Evolutionary conservation across 2,888 invertebrate genomes (phyloP), one percentile per base, ranked within the genome.

Genomic region (Clistopyga incitator): DNA sequence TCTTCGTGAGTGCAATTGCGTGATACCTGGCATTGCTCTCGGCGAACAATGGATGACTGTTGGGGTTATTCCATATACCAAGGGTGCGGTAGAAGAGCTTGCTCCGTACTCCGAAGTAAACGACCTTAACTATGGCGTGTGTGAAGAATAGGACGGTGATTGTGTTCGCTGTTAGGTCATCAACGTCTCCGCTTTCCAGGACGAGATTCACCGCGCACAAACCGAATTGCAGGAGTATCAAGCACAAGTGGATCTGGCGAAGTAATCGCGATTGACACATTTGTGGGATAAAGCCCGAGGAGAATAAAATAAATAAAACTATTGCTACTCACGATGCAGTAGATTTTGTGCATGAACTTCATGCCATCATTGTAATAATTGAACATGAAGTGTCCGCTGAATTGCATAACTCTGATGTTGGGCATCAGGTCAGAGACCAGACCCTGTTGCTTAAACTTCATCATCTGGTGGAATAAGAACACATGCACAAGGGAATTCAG

Each of bases 361-460:
- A 92, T 90, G 54, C 87, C 88, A 78, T 94, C 94, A 20, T 92
- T 90, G 87, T 96, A 95, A 89, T 97, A 97, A 90, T 96, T 97
- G 91, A 97, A 96, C 91, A 97, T 94, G 89, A 97, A 97, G 90
- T 97, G 96, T 3, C 97, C 97, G 4, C 95, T 94, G 42, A 95
- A 94, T 92, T 97, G 96, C 96, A 97, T 97, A 84, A 97, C 92
- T 88, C 95, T 95, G 89, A 98, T 97, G 90, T 97, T 97, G 59
- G 97, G 97, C 96, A 97, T 95, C 89, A 97, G 94, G 92, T 97
- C 97, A 92, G 97, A 95, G 94, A 97, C 97, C 71, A 97, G 95
- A 93, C 97, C 97, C 87, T 94, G 93, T 84, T 94, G 94, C 90
- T 94, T 94, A 91, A 94, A 93, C 93, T 95, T 94, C 94, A 95